Evolutionary conservation across 2,797 vertebrate genomes (phyloP), one percentile per base, ranked within the genome.

Genomic region (Okamejei kenojei): DNA sequence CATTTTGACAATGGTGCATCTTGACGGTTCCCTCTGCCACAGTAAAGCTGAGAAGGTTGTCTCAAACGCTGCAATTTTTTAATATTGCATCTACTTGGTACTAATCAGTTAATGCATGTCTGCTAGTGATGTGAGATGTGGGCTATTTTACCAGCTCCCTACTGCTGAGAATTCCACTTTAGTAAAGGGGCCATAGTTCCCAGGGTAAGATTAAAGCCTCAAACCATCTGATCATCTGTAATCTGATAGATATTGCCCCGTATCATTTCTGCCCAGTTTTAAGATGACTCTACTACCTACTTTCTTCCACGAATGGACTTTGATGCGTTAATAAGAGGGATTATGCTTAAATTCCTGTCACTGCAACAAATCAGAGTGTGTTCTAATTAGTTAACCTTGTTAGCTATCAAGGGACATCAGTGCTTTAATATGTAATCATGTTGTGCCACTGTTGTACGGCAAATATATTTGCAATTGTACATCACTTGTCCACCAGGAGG

Each of bases 381-480:
- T 88, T 68, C 65, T 65, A 68, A 68, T 88, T 88, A 88, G 32
- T 32, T 19, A 17, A 35, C 84, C 61, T n/a, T 21, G 63, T n/a
- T 88, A 68, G 68, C 65, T 88, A 88, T 32, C 10, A 8, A n/a
- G 84, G 21, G n/a, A 23, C n/a, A 68, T 88, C 1, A 11, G 3
- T 68, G 9, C 63, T 86, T 86, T 86, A 58, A 86, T 65, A 63
- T 86, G 82, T n/a, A 29, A 63, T 13, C 29, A 32, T n/a, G 58
- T 5, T 61, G n/a, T 86, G 58, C 82, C 21, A 19, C 61, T 68
- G 61, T 2, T 68, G n/a, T 88, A 23, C 61, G 23, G 61, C 32
- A 68, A 68, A 68, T n/a, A 68, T 65, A 68, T 88, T 88, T 88
- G 61, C n/a, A 35, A 23, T 68, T 88, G n/a, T 88, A 68, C n/a